A percentile compares a stretch with the other conserved stretches of the same genome.
Conservation (phyloP, 2,797 vertebrate species). For the Enteromius paludinosus region DNA sequence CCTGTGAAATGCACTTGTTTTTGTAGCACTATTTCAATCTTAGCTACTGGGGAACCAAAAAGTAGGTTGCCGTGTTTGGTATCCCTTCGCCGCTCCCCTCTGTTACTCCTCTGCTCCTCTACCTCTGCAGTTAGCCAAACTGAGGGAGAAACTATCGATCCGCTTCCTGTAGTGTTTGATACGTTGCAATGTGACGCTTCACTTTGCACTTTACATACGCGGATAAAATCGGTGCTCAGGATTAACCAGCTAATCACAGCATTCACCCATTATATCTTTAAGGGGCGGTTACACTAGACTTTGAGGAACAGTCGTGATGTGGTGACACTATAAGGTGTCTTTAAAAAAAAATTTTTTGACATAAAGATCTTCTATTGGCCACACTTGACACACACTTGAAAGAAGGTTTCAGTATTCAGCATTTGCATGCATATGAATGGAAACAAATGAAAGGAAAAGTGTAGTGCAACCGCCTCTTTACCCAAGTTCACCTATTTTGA, state of each 20-base stretch:
- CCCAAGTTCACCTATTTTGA: slow-evolving; percentile 61
- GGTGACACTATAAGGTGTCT: no score
- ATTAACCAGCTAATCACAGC: slow-evolving; percentile 21
- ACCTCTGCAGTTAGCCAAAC: slow-evolving; percentile 55
- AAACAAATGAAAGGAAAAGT: background rate
- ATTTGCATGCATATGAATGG: background rate
- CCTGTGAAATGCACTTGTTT: slow-evolving; percentile 51
- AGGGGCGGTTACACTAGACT: slow-evolving; percentile 4
- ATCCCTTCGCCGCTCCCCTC: slow-evolving; percentile 49
- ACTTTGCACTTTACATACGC: slow-evolving; percentile 36
- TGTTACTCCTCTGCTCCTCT: slow-evolving; percentile 47
- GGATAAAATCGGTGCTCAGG: slow-evolving; percentile 51
- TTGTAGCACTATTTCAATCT: slow-evolving; percentile 38
- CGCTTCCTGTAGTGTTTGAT: slow-evolving; percentile 20
- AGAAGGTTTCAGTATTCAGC: background rate
- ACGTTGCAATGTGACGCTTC: slow-evolving; percentile 20
- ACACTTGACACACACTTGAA: background rate
- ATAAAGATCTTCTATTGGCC: background rate
- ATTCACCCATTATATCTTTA: background rate
- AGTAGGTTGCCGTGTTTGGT: slow-evolving; percentile 71
- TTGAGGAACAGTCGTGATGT: background rate
- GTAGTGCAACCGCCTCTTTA: slow-evolving; percentile 38
- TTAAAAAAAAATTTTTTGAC: no score
- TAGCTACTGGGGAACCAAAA: slow-evolving; percentile 59
- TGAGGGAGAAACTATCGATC: slow-evolving; percentile 19